Conservation (phyloP, 2,888 invertebrate genomes). For the Fragum whitleyi region DNA sequence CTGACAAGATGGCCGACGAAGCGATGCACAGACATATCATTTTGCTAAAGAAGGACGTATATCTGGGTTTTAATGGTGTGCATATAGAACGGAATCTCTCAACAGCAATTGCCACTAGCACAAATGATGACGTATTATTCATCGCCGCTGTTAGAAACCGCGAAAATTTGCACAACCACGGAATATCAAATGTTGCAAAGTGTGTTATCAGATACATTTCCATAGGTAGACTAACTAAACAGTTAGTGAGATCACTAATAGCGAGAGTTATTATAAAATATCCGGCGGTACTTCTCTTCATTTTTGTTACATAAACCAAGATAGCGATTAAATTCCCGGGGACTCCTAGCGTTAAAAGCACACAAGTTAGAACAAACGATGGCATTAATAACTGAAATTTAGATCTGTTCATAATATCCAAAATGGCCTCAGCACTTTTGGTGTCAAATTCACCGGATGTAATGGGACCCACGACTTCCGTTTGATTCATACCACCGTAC, state of each 20-base stretch:
- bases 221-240: slow-evolving; percentile 47
- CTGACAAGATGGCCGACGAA: slow-evolving; percentile 40
- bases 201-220: slow-evolving; percentile 55
- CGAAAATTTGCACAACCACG: slow-evolving; percentile 51
- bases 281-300: slow-evolving; percentile 59
- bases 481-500: neutral
- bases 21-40: slow-evolving; percentile 31
- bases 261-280: slow-evolving; percentile 62
- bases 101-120: slow-evolving; percentile 55
- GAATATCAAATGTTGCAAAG: slow-evolving; percentile 58
- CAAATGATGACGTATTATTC: slow-evolving; percentile 62
- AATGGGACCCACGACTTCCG: neutral
- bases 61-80: slow-evolving; percentile 52
- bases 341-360: slow-evolving; percentile 49
- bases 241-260: slow-evolving; percentile 55
- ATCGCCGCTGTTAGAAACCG: slow-evolving; percentile 49
- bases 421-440: neutral
- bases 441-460: slow-evolving; percentile 20
- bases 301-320: slow-evolving; percentile 58
- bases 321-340: slow-evolving; percentile 56
- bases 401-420: slow-evolving; percentile 37
- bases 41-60: slow-evolving; percentile 39
- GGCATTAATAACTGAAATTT: slow-evolving; percentile 55
- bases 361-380: slow-evolving; percentile 46
- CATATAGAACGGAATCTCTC: slow-evolving; percentile 59